phyloP scores from a whole-genome alignment of 2,888 invertebrate genomes.

The Spodoptera exigua region DNA sequence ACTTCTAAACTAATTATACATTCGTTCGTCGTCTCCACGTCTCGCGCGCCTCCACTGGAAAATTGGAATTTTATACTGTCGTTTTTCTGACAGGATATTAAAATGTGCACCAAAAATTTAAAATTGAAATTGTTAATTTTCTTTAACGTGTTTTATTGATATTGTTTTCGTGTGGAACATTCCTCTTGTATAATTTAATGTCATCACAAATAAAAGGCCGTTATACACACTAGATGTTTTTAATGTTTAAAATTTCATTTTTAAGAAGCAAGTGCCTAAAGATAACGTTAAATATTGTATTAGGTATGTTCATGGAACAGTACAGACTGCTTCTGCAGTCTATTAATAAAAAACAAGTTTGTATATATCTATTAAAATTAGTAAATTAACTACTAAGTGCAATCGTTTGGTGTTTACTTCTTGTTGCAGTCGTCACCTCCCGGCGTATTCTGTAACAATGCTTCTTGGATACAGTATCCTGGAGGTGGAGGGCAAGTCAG shows the following conservation, averaged over 20 bases:
- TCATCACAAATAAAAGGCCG: neutral
- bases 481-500: slow-evolving; percentile 67
- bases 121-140: slow-evolving; percentile 43
- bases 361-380: too few relatives aligned
- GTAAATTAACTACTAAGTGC: too few relatives aligned
- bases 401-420: too few relatives aligned
- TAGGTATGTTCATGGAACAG: too few relatives aligned
- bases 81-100: slow-evolving; percentile 72
- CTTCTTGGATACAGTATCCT: slow-evolving; percentile 69
- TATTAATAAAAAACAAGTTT: too few relatives aligned
- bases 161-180: slow-evolving; percentile 16
- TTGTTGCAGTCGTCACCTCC: neutral
- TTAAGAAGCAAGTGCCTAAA: neutral
- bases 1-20: slow-evolving; percentile 69
- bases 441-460: neutral
- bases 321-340: too few relatives aligned
- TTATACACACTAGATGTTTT: neutral
- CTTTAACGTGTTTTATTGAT: slow-evolving; percentile 35
- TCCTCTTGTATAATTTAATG: neutral
- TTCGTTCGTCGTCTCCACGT: slow-evolving; percentile 65
- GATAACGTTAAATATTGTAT: too few relatives aligned
- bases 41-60: slow-evolving; percentile 65
- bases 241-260: neutral
- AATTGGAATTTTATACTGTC: slow-evolving; percentile 71
- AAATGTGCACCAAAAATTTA: slow-evolving; percentile 66